A percentile compares a stretch with the other conserved stretches of the same genome.
Evolutionary conservation across 1,140 invertebrate genomes (phyloP).

Genomic region (Tetragonula clypearis): DNA sequence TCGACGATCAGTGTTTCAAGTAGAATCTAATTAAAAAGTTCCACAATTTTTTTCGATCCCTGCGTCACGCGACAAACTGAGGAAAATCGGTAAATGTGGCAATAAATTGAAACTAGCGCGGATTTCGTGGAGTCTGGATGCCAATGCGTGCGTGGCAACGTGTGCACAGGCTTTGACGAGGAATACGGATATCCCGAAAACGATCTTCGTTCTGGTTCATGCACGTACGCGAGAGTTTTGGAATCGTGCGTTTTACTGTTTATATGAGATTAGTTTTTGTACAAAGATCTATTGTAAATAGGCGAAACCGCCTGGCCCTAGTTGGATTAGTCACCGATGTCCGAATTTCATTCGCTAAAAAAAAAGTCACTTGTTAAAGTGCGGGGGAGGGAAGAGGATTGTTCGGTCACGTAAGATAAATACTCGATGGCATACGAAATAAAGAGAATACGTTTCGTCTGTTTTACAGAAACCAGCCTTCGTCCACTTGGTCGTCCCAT

Average conservation of each 20-base stretch:
- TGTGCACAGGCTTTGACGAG: too few relatives aligned
- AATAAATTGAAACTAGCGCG: too few relatives aligned
- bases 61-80: too few relatives aligned
- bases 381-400: conserved; percentile 2
- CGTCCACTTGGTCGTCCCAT: conserved; percentile 41
- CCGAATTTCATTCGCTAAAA: conserved; percentile 67
- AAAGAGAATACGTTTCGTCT: conserved; percentile 74
- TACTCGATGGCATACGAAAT: conserved; percentile 67
- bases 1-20: too few relatives aligned
- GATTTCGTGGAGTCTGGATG: too few relatives aligned
- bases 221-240: conserved; percentile 14
- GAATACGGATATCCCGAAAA: conserved; percentile 9
- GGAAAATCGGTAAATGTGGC: too few relatives aligned
- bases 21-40: too few relatives aligned
- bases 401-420: conserved; percentile 64
- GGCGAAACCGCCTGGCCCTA: conserved; percentile 64
- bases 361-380: conserved; percentile 48
- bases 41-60: too few relatives aligned
- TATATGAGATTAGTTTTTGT: conserved; percentile 77
- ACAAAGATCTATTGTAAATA: conserved; percentile 79
- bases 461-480: conserved; percentile 71
- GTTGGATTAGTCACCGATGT: conserved; percentile 61
- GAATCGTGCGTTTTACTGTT: conserved; percentile 64
- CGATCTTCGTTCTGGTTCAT: conserved; percentile 64
- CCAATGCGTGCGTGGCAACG: neutral